Evolutionary conservation across 1,140 invertebrate species (phyloP), one percentile per base, ranked within the genome.

Genomic region (Psix sp.): DNA sequence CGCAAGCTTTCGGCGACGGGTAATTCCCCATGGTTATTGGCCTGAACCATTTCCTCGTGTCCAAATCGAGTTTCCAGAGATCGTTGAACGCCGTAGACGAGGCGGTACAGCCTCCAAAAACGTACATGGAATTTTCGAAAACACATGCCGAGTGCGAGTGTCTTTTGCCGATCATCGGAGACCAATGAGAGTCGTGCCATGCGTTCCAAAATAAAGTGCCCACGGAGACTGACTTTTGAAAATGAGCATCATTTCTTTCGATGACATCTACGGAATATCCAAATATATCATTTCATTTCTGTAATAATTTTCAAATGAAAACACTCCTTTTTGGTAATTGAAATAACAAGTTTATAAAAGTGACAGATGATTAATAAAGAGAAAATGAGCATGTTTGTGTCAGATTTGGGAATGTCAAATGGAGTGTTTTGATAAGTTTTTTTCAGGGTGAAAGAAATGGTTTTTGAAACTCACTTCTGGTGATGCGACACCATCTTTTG

Each of bases 21-120:
- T 98, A 98, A 26, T 91, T 94, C 16, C 96, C 96, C 84, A 92
- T 92, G 0, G 94, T 92, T 7, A 94, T 83, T 0, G 94, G 93
- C 77, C 94, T 89, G 4, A 92, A 88, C 96, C 96, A 98, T 74
- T 91, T 89, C 80, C 95, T 89, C 36, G 90, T 92, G 5, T 93
- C 92, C 35, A 98, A 89, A 89, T 99, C 95, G 83, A 98, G 92
- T 72, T 91, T 90, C 97, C 97, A 99, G 5, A 99, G 88, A 88
- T 99, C 97, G 89, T 99, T 99, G 79, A 98, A 99, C 6, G 97
- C 96, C 13, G 97, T 98, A 77, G 93, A 93, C 26, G 94, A 93
- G 20, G 94, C 93, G n/a, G 96, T 97, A 76, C 95, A 98, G 0
- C 97, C 97, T 39, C 97, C 97, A 91, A 98, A 98, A 20, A 98